Conservation (phyloP, 2,888 invertebrate genomes). For the Stenoptilia bipunctidactyla region DNA sequence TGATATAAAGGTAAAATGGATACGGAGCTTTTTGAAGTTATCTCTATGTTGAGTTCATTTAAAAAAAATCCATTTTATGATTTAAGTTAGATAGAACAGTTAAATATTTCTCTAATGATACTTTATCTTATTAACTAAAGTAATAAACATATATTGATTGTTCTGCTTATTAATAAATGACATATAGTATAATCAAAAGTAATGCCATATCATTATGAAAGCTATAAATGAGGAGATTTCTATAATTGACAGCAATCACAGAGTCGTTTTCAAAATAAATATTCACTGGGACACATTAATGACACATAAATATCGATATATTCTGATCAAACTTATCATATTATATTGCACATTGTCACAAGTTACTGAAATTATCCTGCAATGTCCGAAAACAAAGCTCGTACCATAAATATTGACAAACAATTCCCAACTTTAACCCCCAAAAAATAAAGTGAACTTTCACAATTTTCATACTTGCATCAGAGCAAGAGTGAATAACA, state of each 20-base stretch:
- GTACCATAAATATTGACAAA: slow-evolving; percentile 24
- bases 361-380: slow-evolving; percentile 57
- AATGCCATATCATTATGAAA: too few relatives aligned
- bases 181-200: too few relatives aligned
- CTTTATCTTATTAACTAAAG: too few relatives aligned
- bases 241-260: background rate
- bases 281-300: background rate
- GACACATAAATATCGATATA: slow-evolving; percentile 11
- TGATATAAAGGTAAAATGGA: too few relatives aligned
- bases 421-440: slow-evolving; percentile 25
- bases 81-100: too few relatives aligned
- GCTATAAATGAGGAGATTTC: too few relatives aligned
- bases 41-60: too few relatives aligned
- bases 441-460: slow-evolving; percentile 30
- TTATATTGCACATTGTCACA: slow-evolving; percentile 51
- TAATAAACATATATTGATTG: too few relatives aligned
- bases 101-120: too few relatives aligned
- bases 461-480: slow-evolving; percentile 29
- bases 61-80: too few relatives aligned
- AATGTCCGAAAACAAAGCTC: slow-evolving; percentile 61
- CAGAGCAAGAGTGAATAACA: slow-evolving; percentile 59
- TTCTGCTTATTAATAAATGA: too few relatives aligned
- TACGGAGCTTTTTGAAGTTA: too few relatives aligned
- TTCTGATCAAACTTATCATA: slow-evolving; percentile 39
- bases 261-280: background rate